phyloP scores from a whole-genome alignment of 2,888 invertebrate genomes.

The Helleia helle region DNA sequence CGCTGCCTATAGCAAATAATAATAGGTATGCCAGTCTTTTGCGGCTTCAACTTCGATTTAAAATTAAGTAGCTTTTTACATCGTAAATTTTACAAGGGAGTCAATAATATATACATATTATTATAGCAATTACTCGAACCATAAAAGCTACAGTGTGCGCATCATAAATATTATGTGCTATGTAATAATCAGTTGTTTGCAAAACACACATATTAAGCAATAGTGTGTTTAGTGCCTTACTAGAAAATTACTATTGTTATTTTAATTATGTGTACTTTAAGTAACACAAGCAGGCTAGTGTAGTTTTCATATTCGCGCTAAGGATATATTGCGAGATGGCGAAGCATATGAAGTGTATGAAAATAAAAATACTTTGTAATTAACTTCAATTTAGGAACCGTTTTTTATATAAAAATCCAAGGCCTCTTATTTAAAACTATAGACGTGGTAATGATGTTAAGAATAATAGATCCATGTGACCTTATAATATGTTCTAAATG shows the following conservation, averaged over 20 bases:
- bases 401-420: no score
- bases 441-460: no score
- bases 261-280: slow-evolving; percentile 1
- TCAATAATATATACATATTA: neutral
- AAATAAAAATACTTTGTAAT: no score
- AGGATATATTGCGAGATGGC: no score
- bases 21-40: no score
- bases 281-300: neutral
- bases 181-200: neutral
- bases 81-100: neutral
- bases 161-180: slow-evolving; percentile 1
- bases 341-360: no score
- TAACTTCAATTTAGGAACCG: no score
- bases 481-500: no score
- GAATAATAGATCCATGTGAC: no score
- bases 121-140: neutral
- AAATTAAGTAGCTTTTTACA: slow-evolving; percentile 3
- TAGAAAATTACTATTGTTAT: slow-evolving; percentile 1
- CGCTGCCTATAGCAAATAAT: no score
- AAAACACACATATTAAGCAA: neutral
- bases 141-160: neutral
- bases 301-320: no score
- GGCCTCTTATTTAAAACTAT: no score
- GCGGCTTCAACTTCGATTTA: neutral
- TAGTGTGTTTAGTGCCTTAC: neutral